Base-by-base conservation (phyloP, 2,113 vertebrate genomes). In the Ceyx margarethae region DNA sequence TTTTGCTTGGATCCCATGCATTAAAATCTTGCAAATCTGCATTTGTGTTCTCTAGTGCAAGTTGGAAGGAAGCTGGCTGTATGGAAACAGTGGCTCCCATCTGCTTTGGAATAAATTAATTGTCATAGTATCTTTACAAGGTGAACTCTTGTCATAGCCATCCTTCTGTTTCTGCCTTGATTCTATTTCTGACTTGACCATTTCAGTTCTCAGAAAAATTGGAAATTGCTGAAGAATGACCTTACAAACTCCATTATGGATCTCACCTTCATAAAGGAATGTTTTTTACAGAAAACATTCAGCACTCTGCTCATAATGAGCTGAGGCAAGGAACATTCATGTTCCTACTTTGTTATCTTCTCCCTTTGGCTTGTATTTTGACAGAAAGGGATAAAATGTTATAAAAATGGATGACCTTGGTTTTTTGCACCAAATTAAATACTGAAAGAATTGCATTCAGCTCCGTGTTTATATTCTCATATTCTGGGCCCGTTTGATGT, bases 31-130 rank as follows among this genome's bases (percentile, higher is more conserved):
- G 81, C 89, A 78, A 67, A 95, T 86, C 92, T 91, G 2, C 89
- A 85, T 95, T 93, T 96, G 94, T 57, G n/a, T 46, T 7, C 21
- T 94, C 76, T 76, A 92, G 84, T 88, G 57, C 8, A 5, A 85
- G 89, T 73, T 93, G 81, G 82, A 82, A 95, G 77, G 96, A 97
- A 96, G 95, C 92, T 97, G 53, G 56, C 94, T 97, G 31, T 95
- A 87, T 89, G 94, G 96, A 95, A 95, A 95, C 97, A 95, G 87
- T 46, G 53, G 22, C 71, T 96, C 92, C 93, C 95, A 95, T 96
- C 90, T 96, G 95, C 95, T 96, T 92, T 89, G 87, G 92, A 97
- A 95, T 97, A 97, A 96, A 94, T 96, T 96, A 87, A 82, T 96
- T 93, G 95, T 94, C 93, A 94, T 68, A 85, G 91, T 91, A 83